These are phyloP conservation scores for Metaphire vulgaris DNA, from an alignment of 1,140 invertebrate species.

Conservation along the genomic window DNA sequence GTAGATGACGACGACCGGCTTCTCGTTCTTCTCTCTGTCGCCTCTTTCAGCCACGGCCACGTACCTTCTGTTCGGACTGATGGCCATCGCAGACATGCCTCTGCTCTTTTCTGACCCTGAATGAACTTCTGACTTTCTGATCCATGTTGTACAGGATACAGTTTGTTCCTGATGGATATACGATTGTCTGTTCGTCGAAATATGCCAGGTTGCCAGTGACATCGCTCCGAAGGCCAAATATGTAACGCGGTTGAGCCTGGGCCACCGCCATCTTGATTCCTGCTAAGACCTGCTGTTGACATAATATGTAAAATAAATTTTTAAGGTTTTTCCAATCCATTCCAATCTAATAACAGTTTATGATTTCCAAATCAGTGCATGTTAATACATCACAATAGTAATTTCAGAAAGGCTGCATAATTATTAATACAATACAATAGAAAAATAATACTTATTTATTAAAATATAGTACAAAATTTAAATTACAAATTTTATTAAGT, in stretches of 20 bases:
- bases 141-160: constrained; percentile 53
- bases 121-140: constrained; percentile 54
- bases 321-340: too few species aligned
- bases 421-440: too few species aligned
- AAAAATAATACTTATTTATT: too few species aligned
- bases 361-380: too few species aligned
- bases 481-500: too few species aligned
- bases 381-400: too few species aligned
- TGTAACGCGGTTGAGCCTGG: constrained; percentile 8
- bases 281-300: too few species aligned
- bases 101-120: constrained; percentile 47
- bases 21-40: constrained; percentile 50
- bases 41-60: constrained; percentile 41
- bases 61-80: constrained; percentile 51
- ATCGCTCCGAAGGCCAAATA: constrained; percentile 6
- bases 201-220: constrained; percentile 32
- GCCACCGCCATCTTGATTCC: constrained; percentile 13
- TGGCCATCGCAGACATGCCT: constrained; percentile 48
- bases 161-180: constrained; percentile 49
- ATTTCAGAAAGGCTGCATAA: too few species aligned
- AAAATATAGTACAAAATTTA: too few species aligned
- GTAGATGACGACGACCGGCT: constrained; percentile 52
- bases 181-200: constrained; percentile 36
- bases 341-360: too few species aligned
- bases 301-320: too few species aligned